Base-by-base conservation (phyloP, 1,140 invertebrate species). In the Hypsibius dujardini region DNA sequence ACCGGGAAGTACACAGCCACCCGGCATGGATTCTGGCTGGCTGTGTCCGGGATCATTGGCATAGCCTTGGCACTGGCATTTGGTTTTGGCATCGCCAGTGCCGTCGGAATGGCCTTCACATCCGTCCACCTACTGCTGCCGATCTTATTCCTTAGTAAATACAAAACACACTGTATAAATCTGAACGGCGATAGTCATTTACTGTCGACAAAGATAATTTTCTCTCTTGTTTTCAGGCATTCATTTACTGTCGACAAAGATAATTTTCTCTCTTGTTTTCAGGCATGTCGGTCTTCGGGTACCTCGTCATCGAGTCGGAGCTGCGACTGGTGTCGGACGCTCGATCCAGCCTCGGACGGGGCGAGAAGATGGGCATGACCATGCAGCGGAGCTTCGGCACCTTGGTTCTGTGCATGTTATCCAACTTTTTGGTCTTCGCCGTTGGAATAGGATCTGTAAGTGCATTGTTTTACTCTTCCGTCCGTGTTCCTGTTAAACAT, bases 11-110 rank as follows among this genome's bases (percentile, higher is more conserved):
- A 67, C 62, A 67, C 7, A 14, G 62, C 3, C 7, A 14, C 62
- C 7, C 62, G 62, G 62, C 62, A 67, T 67, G 62, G 62, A 42
- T 67, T 67, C 42, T 67, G 62, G 62, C 42, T 67, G 42, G 62
- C 62, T 7, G 42, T 67, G 12, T 67, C 7, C 42, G 62, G 62
- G 7, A 3, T 67, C 12, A 7, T 67, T 7, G 42, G 62, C 3
- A 42, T 67, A 14, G 62, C 3, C 3, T 42, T 67, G 3, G 62
- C 62, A 3, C 12, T 67, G 7, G 62, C 62, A 3, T 67, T 67
- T 42, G 62, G 62, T 3, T 67, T 67, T 42, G 62, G 62, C 12
- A 67, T 67, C 62, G 62, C 62, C 42, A 14, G 12, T 42, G 62
- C 62, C 45, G 62, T 67, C 3, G 62, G 62, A 67, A 3, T 42